Conservation (phyloP, 1,140 invertebrate species). For the Drosophila sp. region DNA sequence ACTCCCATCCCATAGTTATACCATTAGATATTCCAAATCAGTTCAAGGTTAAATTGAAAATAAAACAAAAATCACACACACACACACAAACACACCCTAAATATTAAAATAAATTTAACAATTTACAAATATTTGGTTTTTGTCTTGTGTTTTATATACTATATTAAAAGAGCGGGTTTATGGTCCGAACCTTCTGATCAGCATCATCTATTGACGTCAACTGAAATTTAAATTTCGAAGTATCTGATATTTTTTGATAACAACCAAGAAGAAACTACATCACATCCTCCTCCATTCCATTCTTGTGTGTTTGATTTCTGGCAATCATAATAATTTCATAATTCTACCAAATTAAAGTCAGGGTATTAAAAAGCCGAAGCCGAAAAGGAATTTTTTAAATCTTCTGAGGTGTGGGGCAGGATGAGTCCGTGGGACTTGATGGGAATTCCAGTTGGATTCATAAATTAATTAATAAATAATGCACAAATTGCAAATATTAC, state of each 20-base stretch:
- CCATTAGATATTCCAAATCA: conserved; percentile 46
- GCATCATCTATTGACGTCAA: too few species aligned
- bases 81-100: conserved; percentile 39
- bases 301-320: too few species aligned
- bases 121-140: conserved; percentile 3
- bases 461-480: conserved; percentile 63
- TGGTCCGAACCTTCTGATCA: background rate
- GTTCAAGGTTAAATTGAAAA: conserved; percentile 57
- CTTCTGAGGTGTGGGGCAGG: background rate
- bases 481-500: conserved; percentile 46
- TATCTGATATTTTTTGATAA: too few species aligned
- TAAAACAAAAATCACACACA: conserved; percentile 8
- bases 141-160: background rate
- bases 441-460: conserved; percentile 49
- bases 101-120: conserved; percentile 23
- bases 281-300: too few species aligned
- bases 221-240: background rate
- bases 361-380: background rate
- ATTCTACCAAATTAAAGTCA: background rate
- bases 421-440: conserved; percentile 9
- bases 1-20: conserved; percentile 1
- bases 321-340: too few species aligned
- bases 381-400: too few species aligned
- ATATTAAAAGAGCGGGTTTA: background rate
- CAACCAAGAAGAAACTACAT: too few species aligned